A percentile compares a stretch with the other conserved stretches of the same genome.
phyloP scores from a whole-genome alignment of 2,888 invertebrate genomes.

The Heliconius aoede region DNA sequence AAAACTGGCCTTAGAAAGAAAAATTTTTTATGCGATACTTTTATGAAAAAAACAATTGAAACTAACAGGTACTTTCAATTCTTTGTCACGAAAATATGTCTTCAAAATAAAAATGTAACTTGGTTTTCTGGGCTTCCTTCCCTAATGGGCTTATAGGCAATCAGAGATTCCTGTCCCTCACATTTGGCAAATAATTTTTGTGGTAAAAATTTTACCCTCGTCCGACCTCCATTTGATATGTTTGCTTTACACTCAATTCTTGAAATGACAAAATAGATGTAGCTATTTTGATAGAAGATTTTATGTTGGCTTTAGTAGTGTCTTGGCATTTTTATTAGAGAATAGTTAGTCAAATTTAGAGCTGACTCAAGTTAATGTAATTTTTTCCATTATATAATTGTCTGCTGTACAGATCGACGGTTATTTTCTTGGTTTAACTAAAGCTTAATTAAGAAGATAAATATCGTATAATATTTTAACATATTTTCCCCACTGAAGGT shows the following conservation, averaged over 20 bases:
- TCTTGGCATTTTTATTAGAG: no score
- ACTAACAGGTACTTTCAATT: neutral
- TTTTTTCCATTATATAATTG: no score
- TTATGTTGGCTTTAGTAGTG: neutral
- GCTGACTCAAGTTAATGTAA: no score
- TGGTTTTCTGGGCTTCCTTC: neutral
- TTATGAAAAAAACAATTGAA: neutral
- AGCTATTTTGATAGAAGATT: neutral
- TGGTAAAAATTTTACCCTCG: conserved; percentile 3
- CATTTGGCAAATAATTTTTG: conserved; percentile 28
- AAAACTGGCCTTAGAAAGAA: no score
- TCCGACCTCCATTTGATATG: conserved; percentile 19
- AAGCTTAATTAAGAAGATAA: no score
- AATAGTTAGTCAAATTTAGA: no score
- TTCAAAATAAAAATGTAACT: neutral
- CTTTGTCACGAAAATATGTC: neutral
- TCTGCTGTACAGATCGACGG: no score
- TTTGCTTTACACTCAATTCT: conserved; percentile 20
- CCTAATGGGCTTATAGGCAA: neutral
- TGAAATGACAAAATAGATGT: conserved; percentile 15
- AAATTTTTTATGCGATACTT: no score
- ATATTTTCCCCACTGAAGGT: no score
- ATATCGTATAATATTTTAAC: no score
- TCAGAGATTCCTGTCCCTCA: conserved; percentile 13
- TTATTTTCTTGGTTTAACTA: no score